These are phyloP conservation scores for Acanthoscelides obtectus DNA, from an alignment of 2,888 invertebrate genomes.

Conservation along the genomic window DNA sequence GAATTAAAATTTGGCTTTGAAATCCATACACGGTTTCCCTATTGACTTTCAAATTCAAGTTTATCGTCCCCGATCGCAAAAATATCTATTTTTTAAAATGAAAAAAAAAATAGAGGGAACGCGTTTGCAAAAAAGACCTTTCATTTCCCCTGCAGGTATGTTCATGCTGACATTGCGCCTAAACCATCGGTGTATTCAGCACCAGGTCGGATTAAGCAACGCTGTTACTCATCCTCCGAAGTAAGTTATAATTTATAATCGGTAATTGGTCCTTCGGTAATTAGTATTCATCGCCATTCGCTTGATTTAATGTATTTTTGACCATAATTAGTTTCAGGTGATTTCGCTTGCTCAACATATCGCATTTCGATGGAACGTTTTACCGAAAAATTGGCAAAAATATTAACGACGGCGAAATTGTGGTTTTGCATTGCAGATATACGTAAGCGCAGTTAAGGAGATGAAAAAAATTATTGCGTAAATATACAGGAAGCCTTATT, in stretches of 20 bases:
- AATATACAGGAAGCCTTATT: neutral
- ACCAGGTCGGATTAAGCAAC: slow-evolving; percentile 10
- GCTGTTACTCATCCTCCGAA: slow-evolving; percentile 6
- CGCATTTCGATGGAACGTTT: neutral
- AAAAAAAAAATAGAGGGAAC: too few species aligned
- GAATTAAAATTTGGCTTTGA: too few species aligned
- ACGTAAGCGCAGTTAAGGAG: neutral
- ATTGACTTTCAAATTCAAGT: too few species aligned
- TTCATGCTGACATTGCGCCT: neutral
- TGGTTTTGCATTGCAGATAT: neutral
- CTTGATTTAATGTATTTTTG: slow-evolving; percentile 7
- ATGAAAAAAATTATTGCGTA: neutral
- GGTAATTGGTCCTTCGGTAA: slow-evolving; percentile 9
- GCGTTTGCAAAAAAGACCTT: too few species aligned
- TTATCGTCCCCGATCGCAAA: too few species aligned
- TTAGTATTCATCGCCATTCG: slow-evolving; percentile 11
- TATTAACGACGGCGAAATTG: neutral
- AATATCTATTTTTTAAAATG: too few species aligned
- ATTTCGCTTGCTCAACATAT: neutral
- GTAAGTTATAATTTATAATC: slow-evolving; percentile 13
- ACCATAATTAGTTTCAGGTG: slow-evolving; percentile 3
- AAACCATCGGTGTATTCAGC: neutral
- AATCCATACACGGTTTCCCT: too few species aligned
- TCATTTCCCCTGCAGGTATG: neutral
- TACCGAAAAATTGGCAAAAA: neutral